A percentile compares a stretch with the other conserved stretches of the same genome.
phyloP scores from a whole-genome alignment of 2,888 invertebrate genomes.

The Pilophorus perplexus region DNA sequence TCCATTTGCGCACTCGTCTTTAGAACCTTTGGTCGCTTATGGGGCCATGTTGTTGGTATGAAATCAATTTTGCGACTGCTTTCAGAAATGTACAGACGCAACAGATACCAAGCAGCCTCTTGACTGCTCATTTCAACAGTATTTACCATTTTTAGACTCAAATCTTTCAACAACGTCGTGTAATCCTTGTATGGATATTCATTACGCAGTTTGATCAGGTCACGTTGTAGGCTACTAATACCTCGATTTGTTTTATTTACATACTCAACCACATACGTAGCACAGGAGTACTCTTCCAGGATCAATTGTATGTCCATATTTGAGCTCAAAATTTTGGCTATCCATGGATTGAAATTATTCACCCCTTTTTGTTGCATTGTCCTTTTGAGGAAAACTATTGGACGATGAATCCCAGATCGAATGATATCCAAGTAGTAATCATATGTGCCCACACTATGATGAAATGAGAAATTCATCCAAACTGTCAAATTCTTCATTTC shows the following conservation, averaged over 20 bases:
- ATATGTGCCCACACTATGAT: not conserved
- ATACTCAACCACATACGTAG: constrained; percentile 22
- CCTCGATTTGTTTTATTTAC: too few relatives aligned
- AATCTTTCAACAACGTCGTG: not conserved
- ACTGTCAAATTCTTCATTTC: not conserved
- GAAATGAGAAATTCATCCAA: not conserved
- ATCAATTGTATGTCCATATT: too few relatives aligned
- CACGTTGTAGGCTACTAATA: too few relatives aligned
- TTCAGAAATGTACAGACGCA: constrained; percentile 24
- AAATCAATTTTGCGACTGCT: too few relatives aligned
- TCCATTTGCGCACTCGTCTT: too few relatives aligned
- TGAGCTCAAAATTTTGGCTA: constrained; percentile 45
- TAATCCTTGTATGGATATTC: constrained; percentile 45
- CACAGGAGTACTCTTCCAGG: constrained; percentile 51
- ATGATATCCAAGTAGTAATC: constrained; percentile 48
- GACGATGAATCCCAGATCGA: constrained; percentile 45
- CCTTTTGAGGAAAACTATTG: constrained; percentile 47
- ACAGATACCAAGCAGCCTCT: constrained; percentile 22
- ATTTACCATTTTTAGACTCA: constrained; percentile 12
- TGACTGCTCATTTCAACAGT: constrained; percentile 28
- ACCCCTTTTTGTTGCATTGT: constrained; percentile 45
- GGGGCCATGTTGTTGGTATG: too few relatives aligned
- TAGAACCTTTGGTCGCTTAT: too few relatives aligned
- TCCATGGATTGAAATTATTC: constrained; percentile 48
- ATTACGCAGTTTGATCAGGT: not conserved